Evolutionary conservation across 2,888 invertebrate species (phyloP), one percentile per base, ranked within the genome.

Genomic region (Drosophila ustulata): DNA sequence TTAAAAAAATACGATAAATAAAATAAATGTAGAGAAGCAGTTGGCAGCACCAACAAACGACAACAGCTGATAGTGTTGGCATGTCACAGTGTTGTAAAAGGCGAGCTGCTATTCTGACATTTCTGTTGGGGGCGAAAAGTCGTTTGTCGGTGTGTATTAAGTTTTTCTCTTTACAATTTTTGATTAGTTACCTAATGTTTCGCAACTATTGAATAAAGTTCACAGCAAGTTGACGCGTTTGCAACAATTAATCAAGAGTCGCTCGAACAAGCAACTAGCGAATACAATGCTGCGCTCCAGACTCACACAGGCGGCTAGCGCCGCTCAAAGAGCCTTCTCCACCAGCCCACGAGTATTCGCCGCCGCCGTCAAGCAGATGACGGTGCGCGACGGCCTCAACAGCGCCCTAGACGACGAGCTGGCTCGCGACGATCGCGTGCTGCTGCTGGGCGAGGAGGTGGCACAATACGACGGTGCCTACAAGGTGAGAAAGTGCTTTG

Each of bases 391-490:
- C 95, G 99, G 99, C 64, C 93, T 99, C 59, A 99, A 99, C 93
- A 94, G 96, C 66, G 99, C 99, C 0, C 94, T 99, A 91, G 99
- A 99, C 92, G 99, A 99, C 91, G 99, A 99, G 93, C 96, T 99
- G 95, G 95, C 96, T 86, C 94, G 96, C 69, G 99, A 99, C 92
- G 98, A 98, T 34, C 94, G 94, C 68, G 98, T 98, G 0, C 98
- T 98, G 91, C 91, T 98, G 45, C 89, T 99, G 73, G 99, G 99
- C 43, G 99, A 99, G 92, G 99, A 99, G 93, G 99, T 99, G 0
- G 99, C 99, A n/a, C 96, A 97, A 93, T 99, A 99, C 90, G 99
- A 99, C 91, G 99, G 99, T 73, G 98, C 99, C 52, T 99, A 99
- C 91, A 97, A 99, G 96, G 97, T 99, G 30, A 96, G 18, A 18